phyloP scores from a whole-genome alignment of 2,888 invertebrate species.

The Synanthedon formicaeformis region DNA sequence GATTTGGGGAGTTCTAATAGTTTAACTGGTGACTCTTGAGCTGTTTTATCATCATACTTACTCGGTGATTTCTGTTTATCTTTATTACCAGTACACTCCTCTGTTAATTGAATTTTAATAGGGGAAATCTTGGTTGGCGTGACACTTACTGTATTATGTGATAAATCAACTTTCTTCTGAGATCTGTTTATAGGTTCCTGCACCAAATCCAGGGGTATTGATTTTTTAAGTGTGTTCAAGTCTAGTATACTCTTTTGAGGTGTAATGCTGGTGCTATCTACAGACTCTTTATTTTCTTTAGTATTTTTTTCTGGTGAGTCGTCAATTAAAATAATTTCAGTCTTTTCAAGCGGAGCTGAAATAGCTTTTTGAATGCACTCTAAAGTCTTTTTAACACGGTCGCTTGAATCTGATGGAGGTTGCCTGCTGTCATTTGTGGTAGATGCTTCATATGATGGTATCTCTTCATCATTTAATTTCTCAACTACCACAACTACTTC shows the following conservation, averaged over 20 bases:
- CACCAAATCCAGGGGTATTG: not conserved
- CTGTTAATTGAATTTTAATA: not conserved
- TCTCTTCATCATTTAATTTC: conserved; percentile 29
- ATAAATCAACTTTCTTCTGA: not conserved
- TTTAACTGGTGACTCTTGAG: conserved; percentile 6
- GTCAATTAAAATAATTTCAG: too few species aligned
- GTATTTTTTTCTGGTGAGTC: not conserved
- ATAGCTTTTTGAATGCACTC: too few species aligned
- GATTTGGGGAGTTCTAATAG: not conserved
- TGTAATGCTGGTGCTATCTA: not conserved
- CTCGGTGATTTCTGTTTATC: not conserved
- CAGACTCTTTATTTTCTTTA: not conserved
- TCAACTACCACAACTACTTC: conserved; percentile 50
- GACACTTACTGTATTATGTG: not conserved
- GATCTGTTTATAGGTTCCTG: not conserved
- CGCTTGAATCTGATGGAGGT: not conserved
- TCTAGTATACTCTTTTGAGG: not conserved
- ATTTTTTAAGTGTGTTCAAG: not conserved
- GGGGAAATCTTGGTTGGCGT: not conserved
- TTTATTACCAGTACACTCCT: not conserved
- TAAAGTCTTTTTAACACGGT: not conserved
- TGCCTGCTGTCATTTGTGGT: not conserved
- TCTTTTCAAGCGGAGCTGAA: too few species aligned
- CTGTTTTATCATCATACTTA: not conserved
- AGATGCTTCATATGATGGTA: not conserved